Conservation (phyloP, 2,797 vertebrate species). For the Epinephelus malabaricus region DNA sequence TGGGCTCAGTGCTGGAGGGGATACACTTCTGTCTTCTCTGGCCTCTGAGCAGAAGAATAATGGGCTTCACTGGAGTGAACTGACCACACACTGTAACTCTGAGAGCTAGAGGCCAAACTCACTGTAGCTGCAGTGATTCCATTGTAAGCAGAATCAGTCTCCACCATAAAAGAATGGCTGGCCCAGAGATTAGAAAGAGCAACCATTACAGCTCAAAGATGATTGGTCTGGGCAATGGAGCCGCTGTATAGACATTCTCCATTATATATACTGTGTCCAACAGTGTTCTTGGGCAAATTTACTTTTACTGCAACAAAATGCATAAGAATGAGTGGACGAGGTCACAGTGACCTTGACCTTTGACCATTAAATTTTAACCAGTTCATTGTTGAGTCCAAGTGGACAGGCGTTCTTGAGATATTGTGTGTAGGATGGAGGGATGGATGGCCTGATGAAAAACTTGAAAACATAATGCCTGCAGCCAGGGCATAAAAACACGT, state of each 20-base stretch:
- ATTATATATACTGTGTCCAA: constrained; percentile 31
- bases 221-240: constrained; percentile 60
- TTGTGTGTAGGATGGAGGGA: no score
- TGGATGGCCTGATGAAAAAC: no score
- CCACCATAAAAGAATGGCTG: constrained; percentile 52
- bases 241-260: constrained; percentile 27
- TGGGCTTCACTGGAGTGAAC: constrained; percentile 71
- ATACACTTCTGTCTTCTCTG: constrained; percentile 48
- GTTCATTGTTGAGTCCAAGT: no score
- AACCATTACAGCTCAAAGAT: constrained; percentile 45
- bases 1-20: constrained; percentile 49
- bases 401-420: no score
- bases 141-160: constrained; percentile 69
- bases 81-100: constrained; percentile 76
- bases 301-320: constrained; percentile 1
- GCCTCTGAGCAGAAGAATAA: constrained; percentile 72
- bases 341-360: no score
- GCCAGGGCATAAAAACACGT: not conserved
- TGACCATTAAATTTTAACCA: no score
- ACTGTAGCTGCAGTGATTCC: constrained; percentile 73
- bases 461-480: no score
- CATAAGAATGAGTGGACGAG: no score
- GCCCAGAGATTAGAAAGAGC: constrained; percentile 52
- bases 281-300: constrained; percentile 23
- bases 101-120: constrained; percentile 76